Percentiles rank a stretch among this genome's conserved stretches.
Conservation (phyloP, 2,888 invertebrate genomes). For the Hemicrepidius hirtus region DNA sequence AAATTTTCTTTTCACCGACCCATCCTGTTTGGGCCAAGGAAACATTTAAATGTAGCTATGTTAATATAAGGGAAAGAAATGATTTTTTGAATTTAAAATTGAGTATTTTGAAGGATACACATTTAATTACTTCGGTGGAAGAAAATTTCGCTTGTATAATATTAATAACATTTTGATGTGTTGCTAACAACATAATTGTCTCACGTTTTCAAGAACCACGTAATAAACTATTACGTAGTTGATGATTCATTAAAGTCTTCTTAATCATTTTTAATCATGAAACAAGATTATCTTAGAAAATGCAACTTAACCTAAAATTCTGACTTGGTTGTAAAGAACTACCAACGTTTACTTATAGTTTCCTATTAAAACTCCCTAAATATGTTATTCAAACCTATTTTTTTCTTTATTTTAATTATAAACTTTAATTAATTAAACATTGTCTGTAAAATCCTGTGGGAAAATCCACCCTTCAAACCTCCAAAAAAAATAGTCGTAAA, state of each 20-base stretch:
- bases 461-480: no score
- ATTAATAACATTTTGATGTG: conserved; percentile 68
- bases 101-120: conserved; percentile 73
- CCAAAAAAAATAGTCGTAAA: no score
- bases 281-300: conserved; percentile 16
- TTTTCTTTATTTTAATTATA: no score
- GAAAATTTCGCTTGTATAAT: conserved; percentile 77
- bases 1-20: conserved; percentile 73
- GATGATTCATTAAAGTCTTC: conserved; percentile 38
- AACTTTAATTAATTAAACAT: no score
- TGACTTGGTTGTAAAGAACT: not conserved
- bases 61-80: conserved; percentile 59
- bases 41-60: conserved; percentile 70
- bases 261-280: conserved; percentile 22
- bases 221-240: conserved; percentile 45
- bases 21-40: conserved; percentile 71
- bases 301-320: conserved; percentile 22
- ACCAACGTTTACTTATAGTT: not conserved
- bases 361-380: no score
- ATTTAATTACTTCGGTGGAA: conserved; percentile 74
- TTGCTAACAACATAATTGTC: conserved; percentile 49
- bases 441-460: no score
- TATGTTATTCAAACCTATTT: no score
- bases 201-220: conserved; percentile 42
- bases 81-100: not conserved